Evolutionary conservation across 2,797 vertebrate genomes (phyloP), one percentile per base, ranked within the genome.

Genomic region (Anas flavirostris): DNA sequence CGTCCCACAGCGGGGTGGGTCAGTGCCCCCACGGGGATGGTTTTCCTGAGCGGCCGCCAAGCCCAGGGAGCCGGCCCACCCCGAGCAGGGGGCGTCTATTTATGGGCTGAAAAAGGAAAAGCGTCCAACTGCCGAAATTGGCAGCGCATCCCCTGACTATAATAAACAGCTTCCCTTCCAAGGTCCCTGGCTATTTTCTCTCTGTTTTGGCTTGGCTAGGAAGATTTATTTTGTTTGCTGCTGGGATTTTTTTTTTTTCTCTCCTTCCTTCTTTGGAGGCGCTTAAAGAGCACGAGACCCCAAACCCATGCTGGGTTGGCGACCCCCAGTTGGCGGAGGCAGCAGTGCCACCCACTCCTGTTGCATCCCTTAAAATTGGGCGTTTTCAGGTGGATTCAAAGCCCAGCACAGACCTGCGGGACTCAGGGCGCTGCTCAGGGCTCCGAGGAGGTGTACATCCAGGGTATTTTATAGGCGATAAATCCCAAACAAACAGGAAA

Each of bases 81-180:
- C 76, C 3, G 2, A 5, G 78, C 37, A 11, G 39, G 86, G 52
- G 63, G 16, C 59, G 83, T 66, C 83, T 96, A 52, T 92, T 95
- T 91, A 69, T 85, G 94, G 91, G 91, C 85, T 89, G 82, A 50
- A 66, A 89, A 93, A 66, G 86, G 93, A 88, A 94, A 92, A 94
- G 75, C 15, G 60, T 80, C 94, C 94, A 91, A 95, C 81, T 90
- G 86, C 88, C 18, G 52, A 77, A 94, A 92, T 83, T 94, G 95
- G 95, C 96, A 96, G 91, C 2, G n/a, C 75, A 82, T 73, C 79
- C 90, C 92, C 46, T 7, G 58, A 60, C 92, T 76, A 31, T 78
- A 93, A 95, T 85, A 91, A 96, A 91, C 93, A 95, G 86, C 94
- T 95, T 95, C 93, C 95, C 75, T 37, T 93, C 94, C 95, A 95